Evolutionary conservation across 2,888 invertebrate genomes (phyloP).

Genomic region (Eupithecia insigniata): DNA sequence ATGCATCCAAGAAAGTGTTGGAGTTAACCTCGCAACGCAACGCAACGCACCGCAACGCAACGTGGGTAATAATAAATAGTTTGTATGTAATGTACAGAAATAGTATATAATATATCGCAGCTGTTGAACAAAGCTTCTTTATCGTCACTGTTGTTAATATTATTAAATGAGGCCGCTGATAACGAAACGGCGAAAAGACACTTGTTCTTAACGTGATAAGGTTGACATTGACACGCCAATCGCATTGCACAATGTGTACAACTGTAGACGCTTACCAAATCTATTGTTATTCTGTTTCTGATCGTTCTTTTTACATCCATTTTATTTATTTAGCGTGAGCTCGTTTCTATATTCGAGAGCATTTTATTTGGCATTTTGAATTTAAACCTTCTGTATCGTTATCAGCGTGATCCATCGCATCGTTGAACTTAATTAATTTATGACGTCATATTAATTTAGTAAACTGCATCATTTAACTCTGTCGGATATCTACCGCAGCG

Average conservation of each 20-base stretch:
- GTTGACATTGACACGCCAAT: conserved; percentile 41
- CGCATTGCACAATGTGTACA: conserved; percentile 33
- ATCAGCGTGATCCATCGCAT: conserved; percentile 22
- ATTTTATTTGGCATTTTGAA: neutral
- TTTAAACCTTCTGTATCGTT: conserved; percentile 16
- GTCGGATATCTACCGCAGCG: neutral
- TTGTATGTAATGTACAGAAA: neutral
- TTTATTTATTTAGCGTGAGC: neutral
- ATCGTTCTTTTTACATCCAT: neutral
- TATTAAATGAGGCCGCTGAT: conserved; percentile 29
- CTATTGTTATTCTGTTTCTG: conserved; percentile 28
- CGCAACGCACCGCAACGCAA: too few species aligned
- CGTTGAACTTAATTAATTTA: conserved; percentile 24
- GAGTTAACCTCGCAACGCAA: neutral
- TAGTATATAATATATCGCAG: neutral
- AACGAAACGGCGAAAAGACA: conserved; percentile 21
- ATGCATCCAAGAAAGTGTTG: neutral
- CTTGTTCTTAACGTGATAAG: conserved; percentile 36
- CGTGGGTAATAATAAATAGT: neutral
- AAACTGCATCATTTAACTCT: conserved; percentile 16
- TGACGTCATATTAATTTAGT: conserved; percentile 25
- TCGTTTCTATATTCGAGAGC: neutral
- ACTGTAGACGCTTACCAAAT: conserved; percentile 13
- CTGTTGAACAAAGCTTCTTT: neutral
- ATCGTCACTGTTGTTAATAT: conserved; percentile 16